Evolutionary conservation across 2,113 vertebrate genomes (phyloP).

Genomic region (Vulpes vulpes): DNA sequence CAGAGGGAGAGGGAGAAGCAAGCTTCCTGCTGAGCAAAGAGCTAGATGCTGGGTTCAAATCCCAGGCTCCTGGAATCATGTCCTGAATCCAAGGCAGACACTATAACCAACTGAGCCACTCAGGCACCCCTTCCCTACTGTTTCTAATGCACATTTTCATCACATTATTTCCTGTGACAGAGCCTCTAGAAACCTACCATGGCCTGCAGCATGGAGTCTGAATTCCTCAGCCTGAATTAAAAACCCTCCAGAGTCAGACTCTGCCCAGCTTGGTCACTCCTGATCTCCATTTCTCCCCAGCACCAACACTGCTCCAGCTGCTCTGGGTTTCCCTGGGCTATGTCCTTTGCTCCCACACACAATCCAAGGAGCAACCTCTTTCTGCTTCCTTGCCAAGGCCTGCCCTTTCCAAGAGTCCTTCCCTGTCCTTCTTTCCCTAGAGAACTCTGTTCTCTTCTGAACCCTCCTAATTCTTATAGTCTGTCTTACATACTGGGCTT

Average conservation of each 20-base stretch:
- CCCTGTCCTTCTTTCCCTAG: not conserved
- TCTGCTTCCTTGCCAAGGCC: not conserved
- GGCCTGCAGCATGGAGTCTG: not conserved
- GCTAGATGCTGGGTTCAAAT: too few species aligned
- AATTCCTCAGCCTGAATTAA: not conserved
- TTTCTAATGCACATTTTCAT: not conserved
- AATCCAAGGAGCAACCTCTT: not conserved
- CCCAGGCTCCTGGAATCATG: too few species aligned
- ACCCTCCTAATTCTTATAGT: not conserved
- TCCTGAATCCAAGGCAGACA: too few species aligned
- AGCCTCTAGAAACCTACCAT: not conserved
- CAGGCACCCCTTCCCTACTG: not conserved
- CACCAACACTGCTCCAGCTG: not conserved
- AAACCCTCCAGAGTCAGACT: not conserved
- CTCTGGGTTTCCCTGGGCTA: not conserved
- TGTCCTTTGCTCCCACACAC: not conserved
- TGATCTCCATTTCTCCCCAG: not conserved
- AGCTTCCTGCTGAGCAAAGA: too few species aligned
- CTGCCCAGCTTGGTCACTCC: not conserved
- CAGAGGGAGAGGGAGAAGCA: too few species aligned
- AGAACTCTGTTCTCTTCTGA: not conserved
- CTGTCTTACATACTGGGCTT: not conserved
- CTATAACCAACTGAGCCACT: too few species aligned
- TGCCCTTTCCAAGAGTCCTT: not conserved
- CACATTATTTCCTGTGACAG: not conserved